Percentiles rank a stretch among this genome's conserved stretches.
These are phyloP conservation scores for Teleopsis dalmanni DNA, from an alignment of 1,140 invertebrate species.

Conservation along the genomic window DNA sequence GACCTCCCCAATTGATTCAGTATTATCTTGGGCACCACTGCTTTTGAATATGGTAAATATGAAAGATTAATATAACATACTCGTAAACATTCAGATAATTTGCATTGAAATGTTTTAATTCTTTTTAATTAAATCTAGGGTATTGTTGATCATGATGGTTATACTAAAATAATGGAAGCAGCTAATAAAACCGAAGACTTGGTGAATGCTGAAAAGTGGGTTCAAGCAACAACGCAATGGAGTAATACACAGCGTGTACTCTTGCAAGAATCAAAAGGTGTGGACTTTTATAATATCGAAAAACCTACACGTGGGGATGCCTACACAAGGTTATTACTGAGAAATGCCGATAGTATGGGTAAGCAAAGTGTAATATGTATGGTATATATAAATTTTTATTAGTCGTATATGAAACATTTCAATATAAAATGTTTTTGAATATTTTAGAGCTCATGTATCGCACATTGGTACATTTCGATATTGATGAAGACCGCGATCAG, in stretches of 20 bases:
- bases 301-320: constrained; percentile 30
- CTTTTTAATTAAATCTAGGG: constrained; percentile 42
- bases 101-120: neutral
- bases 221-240: constrained; percentile 58
- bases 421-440: neutral
- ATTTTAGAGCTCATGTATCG: constrained; percentile 33
- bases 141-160: constrained; percentile 55
- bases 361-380: neutral
- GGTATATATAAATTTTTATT: neutral
- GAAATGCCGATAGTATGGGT: constrained; percentile 2
- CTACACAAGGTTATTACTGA: constrained; percentile 11
- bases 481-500: constrained; percentile 31
- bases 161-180: constrained; percentile 46
- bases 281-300: constrained; percentile 78
- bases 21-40: constrained; percentile 71
- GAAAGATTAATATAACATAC: neutral
- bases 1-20: constrained; percentile 78
- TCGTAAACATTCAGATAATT: neutral
- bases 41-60: constrained; percentile 25
- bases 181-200: constrained; percentile 49
- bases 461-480: constrained; percentile 35
- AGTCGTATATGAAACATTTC: too few relatives aligned
- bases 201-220: constrained; percentile 51
- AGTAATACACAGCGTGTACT: constrained; percentile 54
- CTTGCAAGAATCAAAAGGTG: constrained; percentile 49